Evolutionary conservation across 1,140 invertebrate genomes (phyloP).

Genomic region (Oedothorax gibbosus): DNA sequence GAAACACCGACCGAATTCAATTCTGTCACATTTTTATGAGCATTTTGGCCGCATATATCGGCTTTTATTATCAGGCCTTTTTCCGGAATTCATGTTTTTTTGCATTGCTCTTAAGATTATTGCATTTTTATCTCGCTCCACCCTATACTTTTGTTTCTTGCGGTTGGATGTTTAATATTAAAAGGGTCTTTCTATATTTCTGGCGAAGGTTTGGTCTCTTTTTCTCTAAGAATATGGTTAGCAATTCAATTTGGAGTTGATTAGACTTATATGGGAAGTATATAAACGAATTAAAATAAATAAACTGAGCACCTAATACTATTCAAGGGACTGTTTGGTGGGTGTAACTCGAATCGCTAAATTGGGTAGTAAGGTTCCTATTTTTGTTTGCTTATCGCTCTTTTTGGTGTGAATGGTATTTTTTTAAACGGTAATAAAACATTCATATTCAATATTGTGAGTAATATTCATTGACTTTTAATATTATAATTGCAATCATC

Average conservation of each 20-base stretch:
- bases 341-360: too few species aligned
- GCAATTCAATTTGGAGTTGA: conserved; percentile 6
- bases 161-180: conserved; percentile 46
- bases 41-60: conserved; percentile 34
- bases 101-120: conserved; percentile 24
- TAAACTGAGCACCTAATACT: too few species aligned
- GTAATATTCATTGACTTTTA: too few species aligned
- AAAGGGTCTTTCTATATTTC: conserved; percentile 16
- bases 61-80: conserved; percentile 38
- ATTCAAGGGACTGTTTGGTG: too few species aligned
- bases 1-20: conserved; percentile 10
- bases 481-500: too few species aligned
- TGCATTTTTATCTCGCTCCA: conserved; percentile 24
- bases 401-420: too few species aligned
- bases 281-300: too few species aligned
- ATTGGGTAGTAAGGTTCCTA: too few species aligned
- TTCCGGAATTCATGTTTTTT: conserved; percentile 23
- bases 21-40: conserved; percentile 36
- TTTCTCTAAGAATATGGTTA: conserved; percentile 45
- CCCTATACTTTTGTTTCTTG: conserved; percentile 27
- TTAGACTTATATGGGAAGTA: background rate
- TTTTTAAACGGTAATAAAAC: too few species aligned
- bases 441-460: too few species aligned
- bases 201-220: background rate
- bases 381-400: too few species aligned